phyloP scores from a whole-genome alignment of 2,888 invertebrate genomes.

The Netelia virgata region DNA sequence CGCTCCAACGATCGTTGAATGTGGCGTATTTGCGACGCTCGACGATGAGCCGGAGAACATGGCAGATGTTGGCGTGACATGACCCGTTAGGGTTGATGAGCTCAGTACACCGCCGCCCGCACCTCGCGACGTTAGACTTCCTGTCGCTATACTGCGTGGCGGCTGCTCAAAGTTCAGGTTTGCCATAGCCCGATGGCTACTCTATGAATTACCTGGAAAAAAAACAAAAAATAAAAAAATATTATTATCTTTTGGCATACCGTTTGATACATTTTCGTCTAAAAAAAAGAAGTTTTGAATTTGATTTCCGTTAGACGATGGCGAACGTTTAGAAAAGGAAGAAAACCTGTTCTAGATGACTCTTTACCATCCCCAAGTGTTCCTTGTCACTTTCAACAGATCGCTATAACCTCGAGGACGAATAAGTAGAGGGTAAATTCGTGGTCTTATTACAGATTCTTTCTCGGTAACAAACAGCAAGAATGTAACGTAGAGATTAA shows the following conservation, averaged over 20 bases:
- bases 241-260: background rate
- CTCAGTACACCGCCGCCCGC: constrained; percentile 88
- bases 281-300: background rate
- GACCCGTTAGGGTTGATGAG: constrained; percentile 89
- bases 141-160: constrained; percentile 95
- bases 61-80: constrained; percentile 91
- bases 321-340: no score
- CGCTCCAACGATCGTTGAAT: constrained; percentile 82
- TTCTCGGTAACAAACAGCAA: no score
- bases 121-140: constrained; percentile 89
- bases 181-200: constrained; percentile 92
- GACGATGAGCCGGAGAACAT: constrained; percentile 87
- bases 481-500: no score
- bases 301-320: background rate
- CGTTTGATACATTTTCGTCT: background rate
- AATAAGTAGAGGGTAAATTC: no score
- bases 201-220: constrained; percentile 76
- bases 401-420: no score
- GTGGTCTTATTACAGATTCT: no score
- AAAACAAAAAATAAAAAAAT: background rate
- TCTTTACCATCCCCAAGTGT: no score
- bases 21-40: constrained; percentile 81
- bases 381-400: no score
- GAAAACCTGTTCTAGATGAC: no score
- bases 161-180: constrained; percentile 96